Evolutionary conservation across 2,888 invertebrate genomes (phyloP), one percentile per base, ranked within the genome.

Genomic region (Thalpophila matura): DNA sequence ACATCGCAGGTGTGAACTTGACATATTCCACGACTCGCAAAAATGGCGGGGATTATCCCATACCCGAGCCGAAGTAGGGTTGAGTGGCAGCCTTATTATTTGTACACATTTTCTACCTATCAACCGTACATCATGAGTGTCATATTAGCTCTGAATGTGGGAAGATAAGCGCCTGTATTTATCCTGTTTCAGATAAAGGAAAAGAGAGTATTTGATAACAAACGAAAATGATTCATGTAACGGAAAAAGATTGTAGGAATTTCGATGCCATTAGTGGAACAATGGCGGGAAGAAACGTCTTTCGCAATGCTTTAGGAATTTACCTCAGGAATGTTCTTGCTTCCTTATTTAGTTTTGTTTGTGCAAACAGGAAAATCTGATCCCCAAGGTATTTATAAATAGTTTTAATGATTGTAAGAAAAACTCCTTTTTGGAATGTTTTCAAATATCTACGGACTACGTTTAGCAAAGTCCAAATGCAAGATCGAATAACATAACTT

Each of bases 1-100:
- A 74, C 70, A 55, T 40, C 62, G 37, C 79, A 80, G 75, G 82
- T 83, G 78, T 80, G 80, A 79, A 69, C 73, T 77, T 78, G 78
- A 80, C 83, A 73, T 76, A 78, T 82, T 71, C 53, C 58, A 55
- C 27, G 57, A 37, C 63, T 64, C 45, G 64, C 59, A 74, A 76
- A 82, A 81, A 77, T 71, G 63, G 64, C 50, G 33, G 40, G 61
- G 71, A 77, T 81, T 70, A 77, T 77, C 66, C 59, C 73, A n/a
- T 20, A 59, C 55, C 50, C 33, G 14, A 20, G 45, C 26, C 24
- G 43, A 55, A 57, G 59, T 42, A 35, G 63, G 55, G 55, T 71
- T 69, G 77, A 79, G 69, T 66, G 74, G 64, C 74, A 70, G 56
- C 10, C 67, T 57, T 76, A 80, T 80, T 81, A 79, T 81, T 80